These are phyloP conservation scores for Colius striatus DNA, from an alignment of 2,113 vertebrate species.

Conservation along the genomic window DNA sequence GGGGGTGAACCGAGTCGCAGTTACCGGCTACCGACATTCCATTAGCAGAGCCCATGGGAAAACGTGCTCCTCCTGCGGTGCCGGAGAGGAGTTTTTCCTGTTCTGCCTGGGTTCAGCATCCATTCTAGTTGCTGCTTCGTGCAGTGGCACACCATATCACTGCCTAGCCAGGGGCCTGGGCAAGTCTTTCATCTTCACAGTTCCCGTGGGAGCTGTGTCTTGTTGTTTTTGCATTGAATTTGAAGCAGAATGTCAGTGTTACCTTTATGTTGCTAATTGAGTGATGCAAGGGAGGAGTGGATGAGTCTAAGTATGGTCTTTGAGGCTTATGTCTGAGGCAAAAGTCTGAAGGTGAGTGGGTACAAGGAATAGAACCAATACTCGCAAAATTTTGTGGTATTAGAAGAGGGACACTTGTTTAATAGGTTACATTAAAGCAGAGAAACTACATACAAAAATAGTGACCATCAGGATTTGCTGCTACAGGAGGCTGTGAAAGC, in stretches of 20 bases:
- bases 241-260: neutral
- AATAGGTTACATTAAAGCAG: neutral
- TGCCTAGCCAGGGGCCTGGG: neutral
- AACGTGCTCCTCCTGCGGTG: neutral
- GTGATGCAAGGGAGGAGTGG: too few relatives aligned
- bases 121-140: too few relatives aligned
- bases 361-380: neutral
- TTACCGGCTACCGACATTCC: neutral
- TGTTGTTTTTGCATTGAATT: neutral
- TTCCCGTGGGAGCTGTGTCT: neutral
- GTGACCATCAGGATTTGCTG: neutral
- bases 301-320: too few relatives aligned
- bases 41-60: neutral
- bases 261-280: rapidly evolving
- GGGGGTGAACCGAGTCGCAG: neutral
- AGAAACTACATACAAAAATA: neutral
- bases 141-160: rapidly evolving
- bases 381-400: too few relatives aligned
- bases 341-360: neutral
- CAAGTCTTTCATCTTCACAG: rapidly evolving
- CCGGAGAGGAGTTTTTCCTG: neutral
- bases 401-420: neutral
- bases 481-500: neutral
- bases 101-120: neutral
- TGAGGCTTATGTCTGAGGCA: too few relatives aligned